A percentile compares a stretch with the other conserved stretches of the same genome.
These are phyloP conservation scores for Liodrosophila aerea DNA, from an alignment of 2,888 invertebrate species.

Conservation along the genomic window DNA sequence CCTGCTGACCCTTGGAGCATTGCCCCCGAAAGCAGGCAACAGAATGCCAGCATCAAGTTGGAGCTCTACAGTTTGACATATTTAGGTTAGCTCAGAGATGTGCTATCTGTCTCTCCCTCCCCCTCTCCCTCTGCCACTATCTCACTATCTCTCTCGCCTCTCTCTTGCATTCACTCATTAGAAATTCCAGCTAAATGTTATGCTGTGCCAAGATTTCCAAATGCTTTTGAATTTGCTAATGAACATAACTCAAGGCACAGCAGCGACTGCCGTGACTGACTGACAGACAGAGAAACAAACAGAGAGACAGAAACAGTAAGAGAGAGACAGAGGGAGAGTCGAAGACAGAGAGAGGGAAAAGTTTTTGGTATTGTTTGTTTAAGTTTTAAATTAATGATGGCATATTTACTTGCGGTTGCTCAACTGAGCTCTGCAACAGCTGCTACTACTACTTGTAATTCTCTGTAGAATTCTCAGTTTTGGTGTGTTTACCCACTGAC, in stretches of 20 bases:
- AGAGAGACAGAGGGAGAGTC: not conserved
- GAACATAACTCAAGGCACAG: conserved; percentile 67
- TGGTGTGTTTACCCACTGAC: conserved; percentile 40
- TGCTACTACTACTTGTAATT: conserved; percentile 2
- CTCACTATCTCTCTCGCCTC: not conserved
- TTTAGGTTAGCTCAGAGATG: conserved; percentile 59
- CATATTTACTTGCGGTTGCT: conserved; percentile 71
- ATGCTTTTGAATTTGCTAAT: conserved; percentile 73
- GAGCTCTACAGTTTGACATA: conserved; percentile 58
- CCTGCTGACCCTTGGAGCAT: conserved; percentile 67
- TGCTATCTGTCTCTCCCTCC: conserved; percentile 4
- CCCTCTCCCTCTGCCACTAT: not conserved
- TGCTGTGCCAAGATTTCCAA: conserved; percentile 45
- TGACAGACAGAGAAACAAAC: conserved; percentile 22
- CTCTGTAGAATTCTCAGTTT: not conserved
- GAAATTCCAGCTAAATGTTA: conserved; percentile 52
- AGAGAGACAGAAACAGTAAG: conserved; percentile 4
- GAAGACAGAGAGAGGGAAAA: conserved; percentile 8
- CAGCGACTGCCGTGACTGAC: conserved; percentile 31
- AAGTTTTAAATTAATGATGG: conserved; percentile 76
- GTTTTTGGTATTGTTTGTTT: conserved; percentile 58
- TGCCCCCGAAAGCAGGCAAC: conserved; percentile 60
- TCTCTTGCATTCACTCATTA: conserved; percentile 40
- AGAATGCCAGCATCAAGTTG: conserved; percentile 46
- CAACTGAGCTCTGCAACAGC: conserved; percentile 29